Evolutionary conservation across 2,797 vertebrate species (phyloP), one percentile per base, ranked within the genome.

Genomic region (Pseudochaenichthys georgianus): DNA sequence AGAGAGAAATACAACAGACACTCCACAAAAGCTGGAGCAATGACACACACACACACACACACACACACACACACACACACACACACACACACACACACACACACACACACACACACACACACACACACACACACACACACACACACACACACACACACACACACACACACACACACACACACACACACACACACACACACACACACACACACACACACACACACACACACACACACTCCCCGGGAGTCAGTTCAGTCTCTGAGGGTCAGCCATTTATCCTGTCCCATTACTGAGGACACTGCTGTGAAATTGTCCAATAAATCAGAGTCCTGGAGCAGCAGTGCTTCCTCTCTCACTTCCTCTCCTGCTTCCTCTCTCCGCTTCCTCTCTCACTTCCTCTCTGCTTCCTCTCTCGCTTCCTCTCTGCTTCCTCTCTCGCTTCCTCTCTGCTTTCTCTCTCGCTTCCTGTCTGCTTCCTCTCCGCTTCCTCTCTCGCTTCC

Each of bases 281-380:
- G 90, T 93, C 92, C 94, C 91, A 95, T 95, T 95, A 95, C 91
- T 77, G 84, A 62, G 73, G 93, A 94, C 94, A 94, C 89, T 88
- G 90, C 93, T 93, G 91, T 90, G 92, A 94, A 95, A 95, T 94
- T 93, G 94, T 94, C 93, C 94, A 95, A 95, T 95, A 94, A 93
- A 95, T 95, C 94, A 94, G 92, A 94, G 94, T 94, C 92, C 88
- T 41, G n/a, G 90, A 70, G 88, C 70, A 75, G 85, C 83, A 86
- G 78, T 68, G 82, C 88, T 86, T 84, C 89, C 84, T 82, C 28
- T 28, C 28, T 28, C 28, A 1, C 8, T 38, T 38, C 34, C 34
- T 34, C 6, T 34, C 34, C 1, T 34, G 34, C 34, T 34, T 34
- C 34, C 34, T 34, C 34, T 34, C 34, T 8, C n/a, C 7, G 34